These are phyloP conservation scores for Lytechinus variegatus DNA, from an alignment of 35 echinoderm and acorn worm genomes.

Conservation along the genomic window DNA sequence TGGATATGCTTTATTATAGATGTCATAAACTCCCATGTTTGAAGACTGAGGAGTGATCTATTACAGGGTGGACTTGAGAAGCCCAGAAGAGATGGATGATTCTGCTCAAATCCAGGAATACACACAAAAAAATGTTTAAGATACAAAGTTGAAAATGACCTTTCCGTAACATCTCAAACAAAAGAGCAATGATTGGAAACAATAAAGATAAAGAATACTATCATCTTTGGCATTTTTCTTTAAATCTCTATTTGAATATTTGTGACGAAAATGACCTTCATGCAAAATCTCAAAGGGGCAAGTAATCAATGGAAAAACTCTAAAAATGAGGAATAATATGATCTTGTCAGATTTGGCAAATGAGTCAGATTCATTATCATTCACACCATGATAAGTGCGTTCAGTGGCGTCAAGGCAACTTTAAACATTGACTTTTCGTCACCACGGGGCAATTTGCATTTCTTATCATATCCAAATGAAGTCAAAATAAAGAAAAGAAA, in stretches of 20 bases:
- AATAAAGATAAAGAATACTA: background rate
- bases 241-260: too few relatives aligned
- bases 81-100: background rate
- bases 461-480: background rate
- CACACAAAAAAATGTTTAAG: too few relatives aligned
- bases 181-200: background rate
- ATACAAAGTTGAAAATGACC: too few relatives aligned
- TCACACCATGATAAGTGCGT: background rate
- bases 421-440: conserved; percentile 42
- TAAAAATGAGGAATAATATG: background rate
- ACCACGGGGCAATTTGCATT: background rate
- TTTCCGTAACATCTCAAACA: background rate
- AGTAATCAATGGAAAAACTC: background rate
- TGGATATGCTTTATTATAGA: conserved; percentile 6
- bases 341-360: background rate
- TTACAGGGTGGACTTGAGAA: background rate
- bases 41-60: background rate
- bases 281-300: background rate
- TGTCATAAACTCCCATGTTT: conserved; percentile 7
- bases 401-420: conserved; percentile 38
- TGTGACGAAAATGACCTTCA: too few relatives aligned
- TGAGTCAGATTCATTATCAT: background rate
- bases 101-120: background rate
- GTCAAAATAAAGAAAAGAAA: background rate
- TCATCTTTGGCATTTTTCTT: background rate